Evolutionary conservation across 2,797 vertebrate genomes (phyloP), one percentile per base, ranked within the genome.

Genomic region (Decapterus maruadsi): DNA sequence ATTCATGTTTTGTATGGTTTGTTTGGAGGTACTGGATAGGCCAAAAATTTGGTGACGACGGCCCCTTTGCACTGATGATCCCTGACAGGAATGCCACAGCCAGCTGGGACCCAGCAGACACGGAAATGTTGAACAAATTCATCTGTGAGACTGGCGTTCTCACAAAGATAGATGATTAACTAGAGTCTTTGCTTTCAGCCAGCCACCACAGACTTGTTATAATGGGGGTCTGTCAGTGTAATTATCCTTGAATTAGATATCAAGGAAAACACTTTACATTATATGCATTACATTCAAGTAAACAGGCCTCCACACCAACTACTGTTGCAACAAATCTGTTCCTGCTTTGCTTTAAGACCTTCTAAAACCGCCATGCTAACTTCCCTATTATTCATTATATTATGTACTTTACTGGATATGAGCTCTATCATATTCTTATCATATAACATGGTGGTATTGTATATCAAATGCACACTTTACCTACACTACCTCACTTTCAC

Each of bases 31-130:
- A 63, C 82, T 85, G 82, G 82, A 3, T 22, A 0, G 0, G 0
- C 0, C 0, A 1, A 0, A 0, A 0, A 0, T 0, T 6, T 0
- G 0, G 0, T 4, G 0, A 0, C 0, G 0, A 0, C 17, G 8
- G 0, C 17, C 0, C 0, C 0, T 78, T 0, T 31, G 79, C 14
- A 5, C 14, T 83, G 77, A 7, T 80, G n/a, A 59, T 87, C 1
- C 75, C 80, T 0, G 0, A 0, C 0, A 13, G 0, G 7, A 1
- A 7, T 0, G 1, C 0, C 0, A 56, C 68, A 43, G 19, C 31
- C 31, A 83, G 8, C 74, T 91, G 88, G 89, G 0, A 0, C 2
- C 0, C 12, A 36, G 20, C 7, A 2, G 0, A 0, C 0, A 2
- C 0, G 1, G 0, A 0, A 0, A 76, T 88, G 36, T 0, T 0